Base-by-base conservation (phyloP, 2,888 invertebrate species). In the Catocala fraxini region DNA sequence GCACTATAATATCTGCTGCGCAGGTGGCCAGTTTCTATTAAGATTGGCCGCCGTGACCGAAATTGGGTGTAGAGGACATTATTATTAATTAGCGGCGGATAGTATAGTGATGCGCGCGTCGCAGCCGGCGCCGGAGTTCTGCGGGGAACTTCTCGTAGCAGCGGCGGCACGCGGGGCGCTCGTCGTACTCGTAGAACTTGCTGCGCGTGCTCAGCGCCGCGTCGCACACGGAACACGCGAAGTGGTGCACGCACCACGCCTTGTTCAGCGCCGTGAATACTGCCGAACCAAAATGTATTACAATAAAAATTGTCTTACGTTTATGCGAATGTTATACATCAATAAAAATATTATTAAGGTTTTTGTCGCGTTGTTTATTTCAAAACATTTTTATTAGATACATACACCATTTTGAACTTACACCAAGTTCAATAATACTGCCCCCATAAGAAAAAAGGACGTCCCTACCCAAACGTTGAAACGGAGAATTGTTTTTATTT, bases 241-340 rank as follows among this genome's bases (percentile, higher is more conserved):
- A 99, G 93, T 99, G 99, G 89, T 99, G 98, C 56, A 98, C 98
- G 91, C 99, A 99, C 99, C 99, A 99, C 49, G 99, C 98, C 94
- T 99, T 99, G 94, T 99, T 99, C 86, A 99, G 94, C 45, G 99
- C 99, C 70, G 98, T 99, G 92, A 99, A 99, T 59, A 99, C 99
- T 99, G 92, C 41, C 43, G 53, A 48, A 41, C 11, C 10, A 53
- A 56, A 43, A 13, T 13, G 42, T 6, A 10, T 5, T 5, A 11
- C n/a, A 46, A 49, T 45, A n/a, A 34, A 25, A 41, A 9, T 9
- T 0, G 0, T 1, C 6, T 9, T 9, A 11, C 6, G 6, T 15
- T 15, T 15, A 15, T 15, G 15, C 15, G 15, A 15, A 15, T 15
- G 15, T 15, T 15, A 15, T 15, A 9, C 11, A 9, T 41, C n/a